phyloP scores from a whole-genome alignment of 1,140 invertebrate genomes.

The Micrasema longulum region DNA sequence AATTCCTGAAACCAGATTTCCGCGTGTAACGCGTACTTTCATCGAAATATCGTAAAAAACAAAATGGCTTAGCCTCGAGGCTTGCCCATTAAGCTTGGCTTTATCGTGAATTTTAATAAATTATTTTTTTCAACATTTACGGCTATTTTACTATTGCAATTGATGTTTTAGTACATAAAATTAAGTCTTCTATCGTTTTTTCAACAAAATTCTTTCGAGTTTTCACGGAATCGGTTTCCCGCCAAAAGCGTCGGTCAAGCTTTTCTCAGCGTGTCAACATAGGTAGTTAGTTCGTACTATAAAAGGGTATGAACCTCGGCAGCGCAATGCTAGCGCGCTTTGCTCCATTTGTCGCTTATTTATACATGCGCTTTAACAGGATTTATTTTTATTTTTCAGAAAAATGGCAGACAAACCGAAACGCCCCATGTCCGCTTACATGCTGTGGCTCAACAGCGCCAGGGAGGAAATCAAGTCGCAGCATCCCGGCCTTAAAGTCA shows the following conservation, averaged over 20 bases:
- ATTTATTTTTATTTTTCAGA: constrained; percentile 60
- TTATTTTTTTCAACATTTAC: constrained; percentile 36
- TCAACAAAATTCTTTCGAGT: not conserved
- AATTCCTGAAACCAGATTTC: constrained; percentile 44
- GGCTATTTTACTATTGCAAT: constrained; percentile 16
- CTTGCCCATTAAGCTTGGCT: constrained; percentile 50
- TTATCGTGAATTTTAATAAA: constrained; percentile 47
- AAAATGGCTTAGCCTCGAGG: constrained; percentile 51
- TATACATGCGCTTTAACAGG: too few relatives aligned
- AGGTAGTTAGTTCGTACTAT: constrained; percentile 26
- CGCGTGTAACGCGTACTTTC: constrained; percentile 47
- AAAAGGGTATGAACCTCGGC: constrained; percentile 19
- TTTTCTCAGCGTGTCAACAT: constrained; percentile 45
- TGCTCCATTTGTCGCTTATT: too few relatives aligned
- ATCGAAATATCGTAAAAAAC: constrained; percentile 51
- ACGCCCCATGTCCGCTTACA: constrained; percentile 86
- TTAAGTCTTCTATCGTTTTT: constrained; percentile 24
- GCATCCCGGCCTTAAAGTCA: constrained; percentile 82
- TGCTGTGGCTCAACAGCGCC: constrained; percentile 89
- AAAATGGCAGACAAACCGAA: constrained; percentile 90
- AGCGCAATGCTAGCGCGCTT: not conserved
- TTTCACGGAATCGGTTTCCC: constrained; percentile 49
- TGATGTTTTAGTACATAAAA: constrained; percentile 20
- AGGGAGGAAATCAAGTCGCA: constrained; percentile 85
- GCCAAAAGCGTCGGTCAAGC: constrained; percentile 50